Percentiles rank a stretch among this genome's conserved stretches.
Conservation (phyloP, 1,140 invertebrate genomes). For the Procambarus virginalis region DNA sequence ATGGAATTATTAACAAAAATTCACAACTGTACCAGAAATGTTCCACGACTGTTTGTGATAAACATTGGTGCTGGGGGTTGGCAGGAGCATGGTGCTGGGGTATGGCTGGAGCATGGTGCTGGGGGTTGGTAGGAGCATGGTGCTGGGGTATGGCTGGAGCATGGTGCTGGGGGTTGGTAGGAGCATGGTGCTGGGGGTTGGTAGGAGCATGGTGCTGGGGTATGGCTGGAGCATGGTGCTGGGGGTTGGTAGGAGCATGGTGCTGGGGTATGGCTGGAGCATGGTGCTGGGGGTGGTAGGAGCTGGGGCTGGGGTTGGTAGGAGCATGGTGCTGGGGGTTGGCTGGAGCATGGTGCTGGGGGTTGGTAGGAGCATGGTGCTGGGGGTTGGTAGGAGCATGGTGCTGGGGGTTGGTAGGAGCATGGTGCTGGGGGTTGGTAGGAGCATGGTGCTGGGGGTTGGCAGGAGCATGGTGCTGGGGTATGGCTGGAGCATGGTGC, state of each 20-base stretch:
- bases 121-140: background rate
- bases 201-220: background rate
- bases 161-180: background rate
- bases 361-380: background rate
- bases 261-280: background rate
- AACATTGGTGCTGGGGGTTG: too few species aligned
- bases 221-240: background rate
- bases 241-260: background rate
- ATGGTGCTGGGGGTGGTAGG: too few species aligned
- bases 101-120: background rate
- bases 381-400: background rate
- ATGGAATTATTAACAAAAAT: constrained; percentile 62
- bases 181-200: background rate
- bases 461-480: background rate
- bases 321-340: too few species aligned
- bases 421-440: background rate
- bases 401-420: background rate
- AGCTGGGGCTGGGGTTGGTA: too few species aligned
- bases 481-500: background rate
- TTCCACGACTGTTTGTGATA: background rate
- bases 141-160: background rate
- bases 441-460: background rate
- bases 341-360: background rate
- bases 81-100: background rate
- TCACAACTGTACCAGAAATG: background rate